phyloP scores from a whole-genome alignment of 2,888 invertebrate species.

The Erebia aethiops region DNA sequence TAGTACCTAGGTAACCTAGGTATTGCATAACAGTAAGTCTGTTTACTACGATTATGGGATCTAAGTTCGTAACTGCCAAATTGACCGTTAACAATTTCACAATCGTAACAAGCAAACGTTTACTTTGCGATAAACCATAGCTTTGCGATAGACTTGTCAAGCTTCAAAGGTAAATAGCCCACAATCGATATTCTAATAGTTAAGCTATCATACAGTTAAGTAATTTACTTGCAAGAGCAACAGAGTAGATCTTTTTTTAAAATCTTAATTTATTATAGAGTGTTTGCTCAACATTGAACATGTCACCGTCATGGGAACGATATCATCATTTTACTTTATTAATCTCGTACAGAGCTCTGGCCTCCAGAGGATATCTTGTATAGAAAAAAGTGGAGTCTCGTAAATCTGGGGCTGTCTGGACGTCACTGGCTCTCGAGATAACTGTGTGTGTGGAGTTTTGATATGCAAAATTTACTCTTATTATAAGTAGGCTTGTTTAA shows the following conservation, averaged over 20 bases:
- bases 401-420: background rate
- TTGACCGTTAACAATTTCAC: slow-evolving; percentile 25
- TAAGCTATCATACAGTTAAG: background rate
- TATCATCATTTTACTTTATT: too few relatives aligned
- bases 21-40: too few relatives aligned
- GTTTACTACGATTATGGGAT: too few relatives aligned
- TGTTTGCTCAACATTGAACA: too few relatives aligned
- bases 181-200: slow-evolving; percentile 14
- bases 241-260: too few relatives aligned
- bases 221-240: background rate
- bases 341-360: too few relatives aligned
- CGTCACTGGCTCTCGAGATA: too few relatives aligned
- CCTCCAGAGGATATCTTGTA: too few relatives aligned
- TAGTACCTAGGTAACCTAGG: too few relatives aligned
- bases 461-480: background rate
- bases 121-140: slow-evolving; percentile 14
- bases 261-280: too few relatives aligned
- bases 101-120: slow-evolving; percentile 22
- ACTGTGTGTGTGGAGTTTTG: too few relatives aligned
- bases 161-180: slow-evolving; percentile 25
- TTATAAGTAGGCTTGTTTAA: background rate
- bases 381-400: background rate
- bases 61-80: background rate
- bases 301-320: too few relatives aligned
- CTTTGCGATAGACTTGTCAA: slow-evolving; percentile 26